phyloP scores from a whole-genome alignment of 64 coral and sea anemone species.

The Astreopora myriophthalma region DNA sequence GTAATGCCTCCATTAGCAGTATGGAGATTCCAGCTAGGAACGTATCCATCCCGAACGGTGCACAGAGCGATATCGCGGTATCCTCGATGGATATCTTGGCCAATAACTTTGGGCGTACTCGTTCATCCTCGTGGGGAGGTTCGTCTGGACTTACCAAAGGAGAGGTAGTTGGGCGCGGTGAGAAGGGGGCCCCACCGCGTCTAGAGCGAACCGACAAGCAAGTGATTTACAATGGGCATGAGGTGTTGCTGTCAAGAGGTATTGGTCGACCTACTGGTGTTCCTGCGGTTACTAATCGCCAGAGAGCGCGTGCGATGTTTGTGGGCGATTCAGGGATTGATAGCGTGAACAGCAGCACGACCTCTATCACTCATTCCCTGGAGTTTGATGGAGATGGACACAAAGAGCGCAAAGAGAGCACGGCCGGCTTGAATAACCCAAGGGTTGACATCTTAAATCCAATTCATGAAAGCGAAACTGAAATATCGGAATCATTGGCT shows the following conservation, averaged over 20 bases:
- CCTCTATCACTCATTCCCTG: slow-evolving; percentile 75
- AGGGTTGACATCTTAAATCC: slow-evolving; percentile 80
- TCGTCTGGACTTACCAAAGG: not conserved
- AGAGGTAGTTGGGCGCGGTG: not conserved
- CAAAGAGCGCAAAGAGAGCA: slow-evolving; percentile 77
- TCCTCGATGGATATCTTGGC: not conserved
- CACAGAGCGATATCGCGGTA: not conserved
- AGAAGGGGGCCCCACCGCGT: not conserved
- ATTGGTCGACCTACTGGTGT: slow-evolving; percentile 5
- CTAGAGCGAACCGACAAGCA: slow-evolving; percentile 19
- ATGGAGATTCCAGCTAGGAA: not conserved
- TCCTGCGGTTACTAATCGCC: slow-evolving; percentile 63
- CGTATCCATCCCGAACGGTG: not conserved
- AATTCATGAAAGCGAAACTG: slow-evolving; percentile 67
- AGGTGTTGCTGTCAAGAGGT: slow-evolving; percentile 21
- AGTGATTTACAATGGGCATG: slow-evolving; percentile 63
- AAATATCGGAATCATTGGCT: slow-evolving; percentile 21
- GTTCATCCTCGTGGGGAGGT: not conserved
- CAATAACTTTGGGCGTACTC: not conserved
- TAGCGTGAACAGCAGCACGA: slow-evolving; percentile 79
- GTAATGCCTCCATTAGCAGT: not conserved
- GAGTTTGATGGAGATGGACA: slow-evolving; percentile 61
- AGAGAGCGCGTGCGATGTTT: slow-evolving; percentile 75
- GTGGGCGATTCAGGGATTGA: slow-evolving; percentile 92
- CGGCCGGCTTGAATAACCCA: not conserved